phyloP scores from a whole-genome alignment of 2,888 invertebrate genomes.

The Lycophotia porphyrea region DNA sequence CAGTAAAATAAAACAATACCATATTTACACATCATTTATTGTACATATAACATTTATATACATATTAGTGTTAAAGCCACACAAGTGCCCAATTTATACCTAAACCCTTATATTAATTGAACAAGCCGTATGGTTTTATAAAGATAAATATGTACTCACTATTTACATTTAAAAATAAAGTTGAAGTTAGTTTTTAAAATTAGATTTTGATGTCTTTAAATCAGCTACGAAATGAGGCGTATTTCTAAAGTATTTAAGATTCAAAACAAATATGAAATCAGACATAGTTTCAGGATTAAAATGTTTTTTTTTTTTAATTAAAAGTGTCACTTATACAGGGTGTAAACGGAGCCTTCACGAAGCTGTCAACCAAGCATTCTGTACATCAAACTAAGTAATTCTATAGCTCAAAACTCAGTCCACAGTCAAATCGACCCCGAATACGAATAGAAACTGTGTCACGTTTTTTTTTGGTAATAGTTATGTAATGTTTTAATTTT shows the following conservation, averaged over 20 bases:
- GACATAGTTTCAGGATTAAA: no score
- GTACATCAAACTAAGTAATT: no score
- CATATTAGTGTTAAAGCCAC: conserved; percentile 45
- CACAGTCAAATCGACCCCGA: no score
- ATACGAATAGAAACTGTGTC: no score
- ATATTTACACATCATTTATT: conserved; percentile 48
- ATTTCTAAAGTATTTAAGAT: background rate
- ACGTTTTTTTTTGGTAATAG: no score
- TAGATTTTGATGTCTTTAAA: background rate
- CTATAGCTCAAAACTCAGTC: no score
- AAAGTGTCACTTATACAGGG: no score
- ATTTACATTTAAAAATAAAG: background rate
- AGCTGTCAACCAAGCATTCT: no score
- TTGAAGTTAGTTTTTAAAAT: background rate
- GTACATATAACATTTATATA: conserved; percentile 39
- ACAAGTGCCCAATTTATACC: conserved; percentile 23
- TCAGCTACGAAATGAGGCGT: background rate
- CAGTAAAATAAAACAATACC: background rate
- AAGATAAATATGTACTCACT: background rate
- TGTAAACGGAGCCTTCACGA: no score
- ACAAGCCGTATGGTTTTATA: background rate
- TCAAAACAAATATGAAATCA: background rate
- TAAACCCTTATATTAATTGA: background rate
- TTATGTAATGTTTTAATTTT: no score
- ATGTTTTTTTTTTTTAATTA: no score